Conservation (phyloP, 2,113 vertebrate genomes). For the Peucedramus taeniatus region DNA sequence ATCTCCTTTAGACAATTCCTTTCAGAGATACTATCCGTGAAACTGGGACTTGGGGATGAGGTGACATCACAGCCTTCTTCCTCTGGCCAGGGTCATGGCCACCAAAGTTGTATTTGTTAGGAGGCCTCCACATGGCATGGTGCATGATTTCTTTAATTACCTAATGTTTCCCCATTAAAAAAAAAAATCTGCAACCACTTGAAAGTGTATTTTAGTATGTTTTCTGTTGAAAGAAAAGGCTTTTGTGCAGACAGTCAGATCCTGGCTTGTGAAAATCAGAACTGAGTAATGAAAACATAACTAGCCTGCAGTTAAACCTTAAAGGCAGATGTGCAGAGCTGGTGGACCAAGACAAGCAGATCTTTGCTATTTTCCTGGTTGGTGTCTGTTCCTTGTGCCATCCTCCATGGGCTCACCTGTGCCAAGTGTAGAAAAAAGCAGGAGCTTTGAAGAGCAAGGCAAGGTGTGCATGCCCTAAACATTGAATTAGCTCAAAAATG, state of each 20-base stretch:
- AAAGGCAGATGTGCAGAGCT: not conserved
- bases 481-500: not conserved
- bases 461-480: not conserved
- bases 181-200: not conserved
- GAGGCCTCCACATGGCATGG: conserved; percentile 71
- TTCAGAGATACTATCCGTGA: conserved; percentile 82
- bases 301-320: not conserved
- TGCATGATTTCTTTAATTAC: conserved; percentile 71
- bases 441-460: not conserved
- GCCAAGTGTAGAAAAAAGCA: not conserved
- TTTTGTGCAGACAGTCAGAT: not conserved
- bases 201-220: not conserved
- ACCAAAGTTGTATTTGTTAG: conserved; percentile 86
- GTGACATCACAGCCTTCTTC: conserved; percentile 88
- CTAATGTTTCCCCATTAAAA: not conserved
- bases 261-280: not conserved
- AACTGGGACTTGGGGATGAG: conserved; percentile 78
- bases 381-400: not conserved
- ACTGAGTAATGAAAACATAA: not conserved
- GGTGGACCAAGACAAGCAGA: not conserved
- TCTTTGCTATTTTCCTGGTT: not conserved
- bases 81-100: conserved; percentile 83
- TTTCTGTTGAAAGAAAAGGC: not conserved
- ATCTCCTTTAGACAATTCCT: conserved; percentile 89
- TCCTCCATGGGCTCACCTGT: not conserved